Evolutionary conservation across 2,797 vertebrate genomes (phyloP).

Genomic region (Cygnus olor): DNA sequence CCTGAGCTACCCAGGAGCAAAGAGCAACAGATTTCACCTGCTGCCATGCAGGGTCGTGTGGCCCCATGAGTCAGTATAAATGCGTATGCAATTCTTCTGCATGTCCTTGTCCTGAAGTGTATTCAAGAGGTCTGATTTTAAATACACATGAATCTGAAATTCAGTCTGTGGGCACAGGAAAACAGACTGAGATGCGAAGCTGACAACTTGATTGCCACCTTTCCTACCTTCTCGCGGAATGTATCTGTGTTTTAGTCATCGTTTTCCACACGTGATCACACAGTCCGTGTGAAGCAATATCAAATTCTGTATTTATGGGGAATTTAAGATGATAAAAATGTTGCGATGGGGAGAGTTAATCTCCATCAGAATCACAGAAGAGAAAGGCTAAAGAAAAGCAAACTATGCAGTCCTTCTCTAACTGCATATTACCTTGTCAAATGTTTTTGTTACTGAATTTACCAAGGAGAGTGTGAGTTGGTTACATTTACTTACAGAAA

Average conservation of each 20-base stretch:
- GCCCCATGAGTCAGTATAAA: neutral
- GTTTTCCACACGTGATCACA: neutral
- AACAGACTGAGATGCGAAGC: neutral
- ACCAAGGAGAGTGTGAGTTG: neutral
- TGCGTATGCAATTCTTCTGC: neutral
- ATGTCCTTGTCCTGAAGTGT: neutral
- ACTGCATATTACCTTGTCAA: neutral
- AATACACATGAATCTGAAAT: neutral
- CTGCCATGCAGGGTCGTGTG: rapidly evolving
- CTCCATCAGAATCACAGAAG: neutral
- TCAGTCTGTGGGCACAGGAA: neutral
- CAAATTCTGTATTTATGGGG: neutral
- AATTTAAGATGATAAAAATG: neutral
- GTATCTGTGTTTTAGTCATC: neutral
- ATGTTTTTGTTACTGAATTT: neutral
- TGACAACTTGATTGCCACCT: neutral
- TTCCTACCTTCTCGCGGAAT: neutral
- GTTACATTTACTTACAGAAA: neutral
- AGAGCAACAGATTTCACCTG: neutral
- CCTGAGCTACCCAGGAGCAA: neutral
- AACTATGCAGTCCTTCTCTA: neutral
- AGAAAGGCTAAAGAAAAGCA: neutral
- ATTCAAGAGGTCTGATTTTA: neutral
- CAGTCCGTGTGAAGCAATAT: neutral
- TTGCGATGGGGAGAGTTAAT: neutral